Evolutionary conservation across 1,140 invertebrate genomes (phyloP).

Genomic region (Bombus ignitus): DNA sequence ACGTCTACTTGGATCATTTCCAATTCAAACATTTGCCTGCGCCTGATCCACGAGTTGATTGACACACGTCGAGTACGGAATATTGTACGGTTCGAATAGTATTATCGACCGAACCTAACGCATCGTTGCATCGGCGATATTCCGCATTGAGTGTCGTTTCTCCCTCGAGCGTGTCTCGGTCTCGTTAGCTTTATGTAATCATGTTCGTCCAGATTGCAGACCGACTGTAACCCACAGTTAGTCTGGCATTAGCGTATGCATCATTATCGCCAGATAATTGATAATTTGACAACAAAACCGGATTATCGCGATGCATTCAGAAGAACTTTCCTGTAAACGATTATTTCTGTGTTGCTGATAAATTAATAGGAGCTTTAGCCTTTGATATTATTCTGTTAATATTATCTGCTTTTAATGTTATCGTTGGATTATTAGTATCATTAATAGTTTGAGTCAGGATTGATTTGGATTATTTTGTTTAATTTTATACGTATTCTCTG

Average conservation of each 20-base stretch:
- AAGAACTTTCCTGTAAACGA: neutral
- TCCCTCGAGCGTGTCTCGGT: conserved; percentile 32
- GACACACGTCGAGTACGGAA: conserved; percentile 35
- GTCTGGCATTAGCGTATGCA: conserved; percentile 54
- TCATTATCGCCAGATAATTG: conserved; percentile 70
- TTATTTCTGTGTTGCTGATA: neutral
- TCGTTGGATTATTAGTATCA: too few relatives aligned
- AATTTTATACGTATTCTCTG: too few relatives aligned
- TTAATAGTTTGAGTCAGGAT: too few relatives aligned
- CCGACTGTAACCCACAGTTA: conserved; percentile 53
- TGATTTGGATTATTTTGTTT: too few relatives aligned
- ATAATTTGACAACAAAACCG: conserved; percentile 57
- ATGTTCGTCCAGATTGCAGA: conserved; percentile 59
- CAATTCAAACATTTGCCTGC: conserved; percentile 42
- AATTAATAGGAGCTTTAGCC: neutral
- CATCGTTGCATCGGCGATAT: conserved; percentile 32
- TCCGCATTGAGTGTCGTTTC: conserved; percentile 35
- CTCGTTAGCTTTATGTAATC: conserved; percentile 71
- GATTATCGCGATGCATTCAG: neutral
- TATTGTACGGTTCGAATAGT: conserved; percentile 34
- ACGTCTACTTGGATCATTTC: conserved; percentile 12
- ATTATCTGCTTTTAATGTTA: neutral
- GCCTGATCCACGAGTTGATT: conserved; percentile 34
- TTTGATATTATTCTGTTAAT: neutral
- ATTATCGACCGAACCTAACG: conserved; percentile 46